Conservation (phyloP, 1,140 invertebrate species). For the Rhagoletis pomonella region DNA sequence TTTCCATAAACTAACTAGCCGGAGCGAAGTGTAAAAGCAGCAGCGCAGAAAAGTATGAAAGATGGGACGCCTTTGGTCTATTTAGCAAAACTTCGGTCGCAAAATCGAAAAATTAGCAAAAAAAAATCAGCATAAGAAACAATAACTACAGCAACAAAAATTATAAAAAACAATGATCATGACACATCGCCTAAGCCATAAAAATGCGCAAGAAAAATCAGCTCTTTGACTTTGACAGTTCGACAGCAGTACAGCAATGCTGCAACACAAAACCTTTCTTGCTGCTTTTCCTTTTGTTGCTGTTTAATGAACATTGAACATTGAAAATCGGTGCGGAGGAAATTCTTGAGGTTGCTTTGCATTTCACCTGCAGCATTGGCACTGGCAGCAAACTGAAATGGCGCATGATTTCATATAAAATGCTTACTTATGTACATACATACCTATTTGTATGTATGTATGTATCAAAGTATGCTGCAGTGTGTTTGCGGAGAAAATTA, state of each 20-base stretch:
- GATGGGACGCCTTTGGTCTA: slow-evolving; percentile 26
- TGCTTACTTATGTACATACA: too few species aligned
- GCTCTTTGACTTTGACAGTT: not conserved
- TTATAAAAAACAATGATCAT: not conserved
- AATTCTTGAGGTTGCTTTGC: slow-evolving; percentile 39
- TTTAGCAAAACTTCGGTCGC: not conserved
- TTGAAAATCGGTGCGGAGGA: slow-evolving; percentile 6
- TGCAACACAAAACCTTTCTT: not conserved
- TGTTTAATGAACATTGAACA: not conserved
- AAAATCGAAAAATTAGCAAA: not conserved
- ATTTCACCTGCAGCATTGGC: not conserved
- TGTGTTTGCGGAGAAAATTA: not conserved
- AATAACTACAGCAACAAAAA: not conserved
- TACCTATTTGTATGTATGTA: not conserved
- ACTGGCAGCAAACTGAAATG: not conserved
- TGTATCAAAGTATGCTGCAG: not conserved
- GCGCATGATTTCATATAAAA: not conserved
- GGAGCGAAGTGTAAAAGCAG: not conserved
- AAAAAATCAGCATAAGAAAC: not conserved
- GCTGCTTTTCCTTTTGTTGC: not conserved
- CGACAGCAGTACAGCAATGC: not conserved
- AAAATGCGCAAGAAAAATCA: slow-evolving; percentile 8
- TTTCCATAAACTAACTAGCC: not conserved
- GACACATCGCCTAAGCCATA: not conserved
- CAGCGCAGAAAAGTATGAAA: not conserved